Conservation (phyloP, 2,113 vertebrate genomes). For the Chiloscyllium plagiosum region DNA sequence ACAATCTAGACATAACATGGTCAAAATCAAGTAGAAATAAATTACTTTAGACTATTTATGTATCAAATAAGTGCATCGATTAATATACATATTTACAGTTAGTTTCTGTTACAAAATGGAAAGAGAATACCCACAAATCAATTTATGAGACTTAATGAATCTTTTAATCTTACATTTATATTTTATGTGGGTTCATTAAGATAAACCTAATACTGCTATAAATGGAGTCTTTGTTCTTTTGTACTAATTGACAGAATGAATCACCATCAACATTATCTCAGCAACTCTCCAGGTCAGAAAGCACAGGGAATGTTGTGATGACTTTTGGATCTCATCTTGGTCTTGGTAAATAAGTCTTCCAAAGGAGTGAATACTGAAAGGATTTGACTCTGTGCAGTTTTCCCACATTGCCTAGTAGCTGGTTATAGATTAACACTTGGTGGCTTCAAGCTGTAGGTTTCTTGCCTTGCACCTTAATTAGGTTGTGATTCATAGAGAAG, state of each 20-base stretch:
- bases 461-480: not conserved
- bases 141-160: not conserved
- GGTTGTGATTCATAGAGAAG: not conserved
- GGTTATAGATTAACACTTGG: not conserved
- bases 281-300: not conserved
- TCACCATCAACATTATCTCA: not conserved
- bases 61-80: not conserved
- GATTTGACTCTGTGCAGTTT: not conserved
- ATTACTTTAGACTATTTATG: not conserved
- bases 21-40: not conserved
- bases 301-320: not conserved
- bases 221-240: not conserved
- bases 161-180: not conserved
- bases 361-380: not conserved
- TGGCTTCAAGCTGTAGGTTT: not conserved
- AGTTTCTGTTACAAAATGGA: not conserved
- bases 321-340: not conserved
- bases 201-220: not conserved
- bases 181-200: not conserved
- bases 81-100: not conserved
- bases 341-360: not conserved
- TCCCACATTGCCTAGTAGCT: not conserved
- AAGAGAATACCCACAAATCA: not conserved
- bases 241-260: not conserved
- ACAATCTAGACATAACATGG: not conserved